Evolutionary conservation across 2,888 invertebrate species (phyloP).

Genomic region (Drosophila gaucha): DNA sequence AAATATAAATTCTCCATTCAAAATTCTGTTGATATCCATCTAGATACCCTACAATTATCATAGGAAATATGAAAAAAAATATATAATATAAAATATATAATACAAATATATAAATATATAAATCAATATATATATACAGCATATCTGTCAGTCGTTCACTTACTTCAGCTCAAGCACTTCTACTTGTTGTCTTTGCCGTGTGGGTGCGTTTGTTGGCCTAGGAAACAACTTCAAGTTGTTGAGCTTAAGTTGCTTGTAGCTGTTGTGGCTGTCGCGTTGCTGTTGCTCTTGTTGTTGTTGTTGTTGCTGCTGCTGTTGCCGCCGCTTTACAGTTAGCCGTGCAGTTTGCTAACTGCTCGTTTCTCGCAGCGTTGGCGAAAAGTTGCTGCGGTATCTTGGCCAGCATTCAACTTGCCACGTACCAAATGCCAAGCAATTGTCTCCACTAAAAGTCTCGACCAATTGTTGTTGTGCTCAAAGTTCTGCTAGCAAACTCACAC

Average conservation of each 20-base stretch:
- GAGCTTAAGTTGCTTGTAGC: slow-evolving; percentile 73
- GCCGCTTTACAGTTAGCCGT: slow-evolving; percentile 70
- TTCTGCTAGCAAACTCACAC: slow-evolving; percentile 43
- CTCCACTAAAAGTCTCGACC: slow-evolving; percentile 51
- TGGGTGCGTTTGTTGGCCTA: slow-evolving; percentile 65
- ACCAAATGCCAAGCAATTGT: slow-evolving; percentile 60
- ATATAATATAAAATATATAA: too few relatives aligned
- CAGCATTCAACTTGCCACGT: slow-evolving; percentile 61
- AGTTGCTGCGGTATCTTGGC: slow-evolving; percentile 63
- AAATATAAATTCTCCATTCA: too few relatives aligned
- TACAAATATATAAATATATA: background rate
- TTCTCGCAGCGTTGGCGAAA: slow-evolving; percentile 46
- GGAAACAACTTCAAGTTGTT: slow-evolving; percentile 72
- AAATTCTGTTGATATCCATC: too few relatives aligned
- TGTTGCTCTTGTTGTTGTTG: slow-evolving; percentile 31
- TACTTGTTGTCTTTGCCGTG: slow-evolving; percentile 31
- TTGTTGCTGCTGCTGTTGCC: slow-evolving; percentile 26
- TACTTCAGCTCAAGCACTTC: background rate
- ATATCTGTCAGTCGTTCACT: background rate
- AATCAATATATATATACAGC: background rate
- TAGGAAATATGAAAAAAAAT: too few relatives aligned
- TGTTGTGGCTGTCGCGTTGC: slow-evolving; percentile 62
- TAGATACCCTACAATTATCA: too few relatives aligned
- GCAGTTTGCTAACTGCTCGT: slow-evolving; percentile 72
- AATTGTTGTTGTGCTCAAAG: slow-evolving; percentile 42